Evolutionary conservation across 2,797 vertebrate species (phyloP).

Genomic region (Champsocephalus esox): DNA sequence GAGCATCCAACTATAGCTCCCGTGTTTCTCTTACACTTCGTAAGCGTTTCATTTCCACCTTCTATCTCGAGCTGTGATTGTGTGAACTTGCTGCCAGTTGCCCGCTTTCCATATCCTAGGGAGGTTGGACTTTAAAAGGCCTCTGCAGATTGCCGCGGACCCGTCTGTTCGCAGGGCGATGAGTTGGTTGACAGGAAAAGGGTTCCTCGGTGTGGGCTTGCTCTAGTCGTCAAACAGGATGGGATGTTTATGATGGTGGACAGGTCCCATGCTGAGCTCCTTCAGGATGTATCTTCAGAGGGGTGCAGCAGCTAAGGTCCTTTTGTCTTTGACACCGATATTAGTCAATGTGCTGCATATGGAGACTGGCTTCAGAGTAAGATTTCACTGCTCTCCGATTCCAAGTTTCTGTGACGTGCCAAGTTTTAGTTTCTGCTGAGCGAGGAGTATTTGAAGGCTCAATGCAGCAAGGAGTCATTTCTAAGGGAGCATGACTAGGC

Average conservation of each 20-base stretch:
- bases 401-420: constrained; percentile 40
- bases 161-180: constrained; percentile 4
- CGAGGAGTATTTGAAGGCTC: constrained; percentile 44
- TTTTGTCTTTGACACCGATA: constrained; percentile 32
- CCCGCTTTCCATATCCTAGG: constrained; percentile 15
- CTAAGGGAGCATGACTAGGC: constrained; percentile 48
- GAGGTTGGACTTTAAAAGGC: constrained; percentile 42
- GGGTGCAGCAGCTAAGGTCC: constrained; percentile 15
- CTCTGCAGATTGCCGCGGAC: constrained; percentile 32
- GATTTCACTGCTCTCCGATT: constrained; percentile 48
- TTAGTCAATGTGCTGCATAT: constrained; percentile 39
- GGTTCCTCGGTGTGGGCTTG: constrained; percentile 5
- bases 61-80: constrained; percentile 36
- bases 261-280: constrained; percentile 54
- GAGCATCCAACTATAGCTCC: constrained; percentile 26
- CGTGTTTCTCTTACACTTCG: constrained; percentile 37
- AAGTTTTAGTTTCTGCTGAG: constrained; percentile 57
- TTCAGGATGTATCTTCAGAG: constrained; percentile 40
- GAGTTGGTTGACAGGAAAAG: constrained; percentile 18
- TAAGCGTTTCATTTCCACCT: constrained; percentile 52
- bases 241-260: constrained; percentile 55
- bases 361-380: constrained; percentile 24
- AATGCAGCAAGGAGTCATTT: constrained; percentile 49
- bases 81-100: constrained; percentile 51
- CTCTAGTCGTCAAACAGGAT: constrained; percentile 17